Conservation (phyloP, 2,888 invertebrate genomes). For the Anoncus sp. region DNA sequence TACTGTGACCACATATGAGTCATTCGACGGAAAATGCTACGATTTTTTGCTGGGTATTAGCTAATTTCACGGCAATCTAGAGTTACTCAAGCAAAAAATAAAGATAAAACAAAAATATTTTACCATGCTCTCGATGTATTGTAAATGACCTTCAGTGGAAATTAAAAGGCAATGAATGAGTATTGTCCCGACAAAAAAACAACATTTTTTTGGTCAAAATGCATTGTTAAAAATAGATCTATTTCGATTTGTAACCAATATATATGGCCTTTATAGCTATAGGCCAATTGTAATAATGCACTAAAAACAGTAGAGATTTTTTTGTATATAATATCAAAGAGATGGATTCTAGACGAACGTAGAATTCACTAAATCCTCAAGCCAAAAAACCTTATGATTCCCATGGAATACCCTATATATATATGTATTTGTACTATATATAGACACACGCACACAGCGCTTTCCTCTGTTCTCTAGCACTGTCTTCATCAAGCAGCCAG, state of each 20-base stretch:
- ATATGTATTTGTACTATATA: background rate
- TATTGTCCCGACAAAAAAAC: too few species aligned
- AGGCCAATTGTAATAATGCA: background rate
- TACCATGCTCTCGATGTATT: too few species aligned
- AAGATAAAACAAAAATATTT: too few species aligned
- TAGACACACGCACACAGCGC: background rate
- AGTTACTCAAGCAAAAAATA: too few species aligned
- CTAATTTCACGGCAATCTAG: background rate
- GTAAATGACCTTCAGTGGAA: too few species aligned
- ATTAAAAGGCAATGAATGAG: too few species aligned
- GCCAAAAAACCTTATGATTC: slow-evolving; percentile 25
- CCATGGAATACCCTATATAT: slow-evolving; percentile 3
- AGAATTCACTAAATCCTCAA: background rate
- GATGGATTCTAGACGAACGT: slow-evolving; percentile 7
- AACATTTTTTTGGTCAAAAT: too few species aligned
- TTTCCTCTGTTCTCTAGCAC: slow-evolving; percentile 45
- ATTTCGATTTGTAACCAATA: too few species aligned
- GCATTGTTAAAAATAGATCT: too few species aligned
- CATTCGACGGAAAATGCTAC: background rate
- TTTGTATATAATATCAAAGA: too few species aligned
- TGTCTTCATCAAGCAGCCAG: slow-evolving; percentile 60
- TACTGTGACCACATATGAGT: background rate
- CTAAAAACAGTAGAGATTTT: background rate
- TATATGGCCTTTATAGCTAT: background rate
- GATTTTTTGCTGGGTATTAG: background rate